phyloP scores from a whole-genome alignment of 1,140 invertebrate species.

The Belonocnema kinseyi region DNA sequence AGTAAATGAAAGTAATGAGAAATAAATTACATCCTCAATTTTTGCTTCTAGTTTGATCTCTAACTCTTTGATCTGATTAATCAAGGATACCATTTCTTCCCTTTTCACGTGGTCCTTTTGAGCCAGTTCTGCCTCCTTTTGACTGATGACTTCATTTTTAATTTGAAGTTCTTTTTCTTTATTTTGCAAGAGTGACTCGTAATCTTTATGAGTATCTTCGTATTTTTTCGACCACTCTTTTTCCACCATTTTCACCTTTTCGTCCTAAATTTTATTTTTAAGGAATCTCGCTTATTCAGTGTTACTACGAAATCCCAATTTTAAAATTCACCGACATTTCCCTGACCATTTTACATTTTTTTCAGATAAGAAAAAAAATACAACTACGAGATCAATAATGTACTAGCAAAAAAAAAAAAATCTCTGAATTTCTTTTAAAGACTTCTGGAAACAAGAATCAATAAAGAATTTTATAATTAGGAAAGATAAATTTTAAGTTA shows the following conservation, averaged over 20 bases:
- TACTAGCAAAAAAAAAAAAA: too few relatives aligned
- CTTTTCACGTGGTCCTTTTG: conserved; percentile 41
- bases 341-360: too few relatives aligned
- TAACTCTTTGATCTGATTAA: conserved; percentile 55
- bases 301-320: too few relatives aligned
- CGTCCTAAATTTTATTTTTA: conserved; percentile 36
- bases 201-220: conserved; percentile 41
- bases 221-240: conserved; percentile 51
- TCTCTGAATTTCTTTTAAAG: too few relatives aligned
- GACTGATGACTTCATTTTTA: conserved; percentile 53
- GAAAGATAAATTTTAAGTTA: too few relatives aligned
- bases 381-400: too few relatives aligned
- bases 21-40: conserved; percentile 57
- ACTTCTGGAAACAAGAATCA: too few relatives aligned
- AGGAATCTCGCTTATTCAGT: too few relatives aligned
- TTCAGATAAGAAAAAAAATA: too few relatives aligned
- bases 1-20: too few relatives aligned
- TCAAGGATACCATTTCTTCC: conserved; percentile 54
- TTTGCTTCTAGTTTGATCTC: conserved; percentile 59
- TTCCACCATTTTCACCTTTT: conserved; percentile 47
- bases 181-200: conserved; percentile 46
- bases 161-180: conserved; percentile 55
- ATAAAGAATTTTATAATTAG: too few relatives aligned
- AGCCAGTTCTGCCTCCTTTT: conserved; percentile 50
- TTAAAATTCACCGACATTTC: too few relatives aligned